These are phyloP conservation scores for Psittacula echo DNA, from an alignment of 2,797 vertebrate species.

Conservation along the genomic window DNA sequence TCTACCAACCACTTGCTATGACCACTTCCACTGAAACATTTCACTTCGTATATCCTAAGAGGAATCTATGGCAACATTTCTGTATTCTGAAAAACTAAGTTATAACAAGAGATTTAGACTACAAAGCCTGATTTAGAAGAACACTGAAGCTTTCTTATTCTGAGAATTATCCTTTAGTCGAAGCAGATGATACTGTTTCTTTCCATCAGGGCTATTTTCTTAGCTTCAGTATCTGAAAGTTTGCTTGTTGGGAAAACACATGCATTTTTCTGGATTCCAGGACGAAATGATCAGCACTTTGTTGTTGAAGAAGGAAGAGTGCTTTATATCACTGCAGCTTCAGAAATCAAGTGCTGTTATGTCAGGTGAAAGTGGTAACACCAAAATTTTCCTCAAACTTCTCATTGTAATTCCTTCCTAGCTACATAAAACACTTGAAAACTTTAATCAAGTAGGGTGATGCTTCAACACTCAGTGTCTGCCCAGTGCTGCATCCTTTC, in stretches of 20 bases:
- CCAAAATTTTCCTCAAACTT: neutral
- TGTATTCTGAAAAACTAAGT: neutral
- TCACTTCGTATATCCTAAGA: neutral
- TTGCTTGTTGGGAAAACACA: conserved; percentile 21
- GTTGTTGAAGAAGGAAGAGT: neutral
- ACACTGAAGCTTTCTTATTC: neutral
- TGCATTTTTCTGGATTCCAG: neutral
- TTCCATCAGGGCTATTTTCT: neutral
- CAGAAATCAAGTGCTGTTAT: neutral
- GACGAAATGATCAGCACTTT: neutral
- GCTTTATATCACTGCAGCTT: neutral
- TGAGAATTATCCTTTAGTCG: neutral
- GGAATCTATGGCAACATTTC: neutral
- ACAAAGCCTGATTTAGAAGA: neutral
- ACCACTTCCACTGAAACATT: neutral
- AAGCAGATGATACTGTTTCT: conserved; percentile 34
- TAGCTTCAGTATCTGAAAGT: neutral
- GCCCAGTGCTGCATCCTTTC: neutral
- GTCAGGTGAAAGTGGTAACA: neutral
- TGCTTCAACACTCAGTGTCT: neutral
- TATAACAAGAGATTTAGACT: neutral
- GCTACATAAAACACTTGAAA: neutral
- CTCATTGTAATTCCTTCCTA: neutral
- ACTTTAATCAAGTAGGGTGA: neutral
- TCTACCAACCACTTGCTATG: neutral